Evolutionary conservation across 1,140 invertebrate species (phyloP).

Genomic region (Diachasmimorpha longicaudata): DNA sequence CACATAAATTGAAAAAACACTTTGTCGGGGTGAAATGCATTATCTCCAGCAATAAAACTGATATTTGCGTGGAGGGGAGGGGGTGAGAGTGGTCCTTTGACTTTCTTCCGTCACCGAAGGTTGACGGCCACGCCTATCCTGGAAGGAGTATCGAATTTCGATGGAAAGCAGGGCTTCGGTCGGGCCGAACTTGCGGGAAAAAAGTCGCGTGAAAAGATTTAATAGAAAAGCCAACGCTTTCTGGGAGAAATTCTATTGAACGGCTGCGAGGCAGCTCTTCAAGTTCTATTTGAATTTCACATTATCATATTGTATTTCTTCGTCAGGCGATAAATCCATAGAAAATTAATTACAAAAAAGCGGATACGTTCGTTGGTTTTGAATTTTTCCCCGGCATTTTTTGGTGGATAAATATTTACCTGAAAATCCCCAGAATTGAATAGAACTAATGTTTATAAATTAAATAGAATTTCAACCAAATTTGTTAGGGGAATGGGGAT

Average conservation of each 20-base stretch:
- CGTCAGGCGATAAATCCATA: too few species aligned
- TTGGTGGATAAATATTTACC: too few species aligned
- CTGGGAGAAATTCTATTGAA: too few species aligned
- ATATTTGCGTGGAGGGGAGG: not conserved
- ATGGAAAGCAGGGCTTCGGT: not conserved
- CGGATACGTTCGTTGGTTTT: too few species aligned
- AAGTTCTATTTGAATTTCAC: too few species aligned
- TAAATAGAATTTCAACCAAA: not conserved
- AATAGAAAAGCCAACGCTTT: too few species aligned
- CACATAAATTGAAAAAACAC: conserved; percentile 18
- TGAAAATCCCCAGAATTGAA: too few species aligned
- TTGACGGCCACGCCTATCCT: not conserved
- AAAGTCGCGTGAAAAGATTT: not conserved
- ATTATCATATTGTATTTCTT: too few species aligned
- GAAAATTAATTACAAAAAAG: too few species aligned
- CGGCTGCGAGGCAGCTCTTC: too few species aligned
- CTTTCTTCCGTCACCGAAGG: not conserved
- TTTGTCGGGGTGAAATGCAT: not conserved
- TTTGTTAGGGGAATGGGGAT: not conserved
- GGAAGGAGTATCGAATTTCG: not conserved
- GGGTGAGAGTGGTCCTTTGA: not conserved
- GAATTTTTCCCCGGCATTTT: too few species aligned
- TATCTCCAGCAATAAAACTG: not conserved
- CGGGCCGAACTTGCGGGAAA: not conserved
- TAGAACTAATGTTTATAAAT: too few species aligned